phyloP scores from a whole-genome alignment of 2,797 vertebrate genomes.

The Discoglossus pictus region DNA sequence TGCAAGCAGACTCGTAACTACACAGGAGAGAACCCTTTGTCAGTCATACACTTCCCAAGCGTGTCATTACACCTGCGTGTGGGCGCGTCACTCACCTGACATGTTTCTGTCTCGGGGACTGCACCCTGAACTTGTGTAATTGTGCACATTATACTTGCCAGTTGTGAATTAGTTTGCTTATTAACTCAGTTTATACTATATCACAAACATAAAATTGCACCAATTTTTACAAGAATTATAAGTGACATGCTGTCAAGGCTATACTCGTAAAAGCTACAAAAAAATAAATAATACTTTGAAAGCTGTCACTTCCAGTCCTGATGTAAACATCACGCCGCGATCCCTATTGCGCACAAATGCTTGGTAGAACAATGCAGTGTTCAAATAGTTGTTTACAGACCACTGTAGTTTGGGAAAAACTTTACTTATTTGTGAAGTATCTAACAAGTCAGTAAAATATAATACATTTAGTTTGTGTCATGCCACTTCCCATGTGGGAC shows the following conservation, averaged over 20 bases:
- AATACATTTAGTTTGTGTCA: no score
- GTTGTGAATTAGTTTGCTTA: constrained; percentile 45
- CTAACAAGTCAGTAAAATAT: no score
- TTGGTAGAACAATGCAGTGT: not conserved
- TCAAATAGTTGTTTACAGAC: no score
- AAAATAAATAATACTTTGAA: constrained; percentile 75
- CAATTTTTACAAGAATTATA: constrained; percentile 72
- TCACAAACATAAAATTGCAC: constrained; percentile 75
- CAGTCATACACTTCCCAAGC: constrained; percentile 59
- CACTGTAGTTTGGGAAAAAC: no score
- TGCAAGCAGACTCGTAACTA: constrained; percentile 57
- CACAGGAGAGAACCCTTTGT: constrained; percentile 58
- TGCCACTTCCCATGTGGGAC: no score
- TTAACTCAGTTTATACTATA: constrained; percentile 64
- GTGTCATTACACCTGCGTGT: constrained; percentile 34
- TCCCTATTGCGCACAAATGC: constrained; percentile 36
- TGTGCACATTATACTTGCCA: constrained; percentile 48
- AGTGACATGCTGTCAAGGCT: constrained; percentile 76
- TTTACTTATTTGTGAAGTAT: no score
- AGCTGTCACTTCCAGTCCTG: constrained; percentile 71
- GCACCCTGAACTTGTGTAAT: constrained; percentile 43
- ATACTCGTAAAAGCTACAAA: constrained; percentile 64
- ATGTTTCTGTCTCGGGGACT: constrained; percentile 33
- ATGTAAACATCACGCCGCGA: constrained; percentile 73
- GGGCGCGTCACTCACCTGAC: constrained; percentile 20